Percentiles rank a stretch among this genome's conserved stretches.
Evolutionary conservation across 2,113 vertebrate species (phyloP).

Genomic region (Chloropsis cyanopogon): DNA sequence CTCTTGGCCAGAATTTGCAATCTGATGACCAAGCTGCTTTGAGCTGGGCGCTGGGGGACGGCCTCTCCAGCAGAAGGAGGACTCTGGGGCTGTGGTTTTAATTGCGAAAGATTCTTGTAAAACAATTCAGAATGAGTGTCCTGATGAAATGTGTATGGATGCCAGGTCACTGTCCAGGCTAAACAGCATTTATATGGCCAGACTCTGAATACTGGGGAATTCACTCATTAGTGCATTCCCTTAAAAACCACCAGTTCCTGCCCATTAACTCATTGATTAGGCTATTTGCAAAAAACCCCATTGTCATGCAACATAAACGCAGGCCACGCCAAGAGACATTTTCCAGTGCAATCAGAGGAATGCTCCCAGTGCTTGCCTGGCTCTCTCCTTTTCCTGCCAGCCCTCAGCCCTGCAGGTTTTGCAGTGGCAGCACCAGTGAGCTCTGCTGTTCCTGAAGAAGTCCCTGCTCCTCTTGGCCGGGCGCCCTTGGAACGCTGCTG

Average conservation of each 20-base stretch:
- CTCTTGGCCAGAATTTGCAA: background rate
- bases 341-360: background rate
- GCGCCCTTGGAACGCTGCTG: background rate
- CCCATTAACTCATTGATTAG: background rate
- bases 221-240: conserved; percentile 34
- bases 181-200: background rate
- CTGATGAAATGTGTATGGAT: conserved; percentile 3
- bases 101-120: conserved; percentile 50
- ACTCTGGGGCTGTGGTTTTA: background rate
- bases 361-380: background rate
- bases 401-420: background rate
- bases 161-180: conserved; percentile 31
- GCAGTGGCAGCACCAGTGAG: background rate
- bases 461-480: background rate
- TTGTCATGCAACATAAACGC: background rate
- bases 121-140: background rate
- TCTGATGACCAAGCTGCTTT: background rate
- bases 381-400: background rate
- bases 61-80: background rate
- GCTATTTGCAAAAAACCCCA: background rate
- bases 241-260: background rate
- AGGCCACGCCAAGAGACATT: background rate
- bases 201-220: background rate
- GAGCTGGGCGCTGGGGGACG: background rate
- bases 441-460: background rate